Percentiles rank a stretch among this genome's conserved stretches.
Conservation (phyloP, 2,797 vertebrate species). For the Enoplosus armatus region DNA sequence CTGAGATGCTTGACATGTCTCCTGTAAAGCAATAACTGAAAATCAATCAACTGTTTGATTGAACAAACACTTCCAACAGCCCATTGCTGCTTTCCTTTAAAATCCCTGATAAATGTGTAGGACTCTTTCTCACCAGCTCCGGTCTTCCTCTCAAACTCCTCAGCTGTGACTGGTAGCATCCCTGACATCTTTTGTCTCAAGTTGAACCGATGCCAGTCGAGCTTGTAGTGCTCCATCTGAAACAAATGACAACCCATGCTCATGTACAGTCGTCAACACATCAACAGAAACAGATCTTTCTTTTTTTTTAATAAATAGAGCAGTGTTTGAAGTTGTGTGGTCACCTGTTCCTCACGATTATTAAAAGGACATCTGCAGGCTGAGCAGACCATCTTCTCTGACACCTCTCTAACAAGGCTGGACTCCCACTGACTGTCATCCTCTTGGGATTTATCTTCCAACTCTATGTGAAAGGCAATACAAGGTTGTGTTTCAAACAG, state of each 20-base stretch:
- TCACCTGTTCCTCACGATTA: conserved; percentile 91
- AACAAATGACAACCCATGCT: not conserved
- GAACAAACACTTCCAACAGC: not conserved
- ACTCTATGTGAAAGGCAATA: conserved; percentile 29
- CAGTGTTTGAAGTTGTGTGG: not conserved
- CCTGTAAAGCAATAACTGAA: conserved; percentile 78
- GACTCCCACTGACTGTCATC: conserved; percentile 44
- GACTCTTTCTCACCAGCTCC: conserved; percentile 77
- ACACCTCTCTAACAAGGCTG: conserved; percentile 73
- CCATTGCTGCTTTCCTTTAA: not conserved
- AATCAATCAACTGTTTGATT: not conserved
- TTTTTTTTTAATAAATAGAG: not conserved
- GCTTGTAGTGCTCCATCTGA: conserved; percentile 95
- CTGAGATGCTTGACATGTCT: conserved; percentile 96
- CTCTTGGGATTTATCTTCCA: conserved; percentile 37
- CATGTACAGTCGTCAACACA: not conserved
- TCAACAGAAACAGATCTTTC: not conserved
- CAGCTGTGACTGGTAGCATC: conserved; percentile 76
- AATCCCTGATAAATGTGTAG: not conserved
- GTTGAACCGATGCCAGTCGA: conserved; percentile 98
- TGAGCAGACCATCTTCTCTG: conserved; percentile 89
- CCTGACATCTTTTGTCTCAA: conserved; percentile 90
- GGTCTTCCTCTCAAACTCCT: conserved; percentile 93
- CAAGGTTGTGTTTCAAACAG: not conserved
- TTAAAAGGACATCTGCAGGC: conserved; percentile 89